Evolutionary conservation across 2,888 invertebrate species (phyloP).

Genomic region (Dryocosmus kuriphilus): DNA sequence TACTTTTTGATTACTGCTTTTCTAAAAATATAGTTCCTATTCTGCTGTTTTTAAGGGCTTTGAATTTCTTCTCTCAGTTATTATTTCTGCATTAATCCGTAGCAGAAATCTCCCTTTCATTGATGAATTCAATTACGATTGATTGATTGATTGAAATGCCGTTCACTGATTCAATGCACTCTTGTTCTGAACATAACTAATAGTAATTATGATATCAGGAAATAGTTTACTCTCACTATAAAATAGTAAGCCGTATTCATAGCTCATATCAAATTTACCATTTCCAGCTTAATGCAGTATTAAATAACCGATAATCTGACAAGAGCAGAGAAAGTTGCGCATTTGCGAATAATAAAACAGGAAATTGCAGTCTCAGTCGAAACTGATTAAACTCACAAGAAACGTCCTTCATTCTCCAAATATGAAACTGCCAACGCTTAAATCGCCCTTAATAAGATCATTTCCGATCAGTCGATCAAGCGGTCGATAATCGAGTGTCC

Average conservation of each 20-base stretch:
- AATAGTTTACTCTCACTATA: background rate
- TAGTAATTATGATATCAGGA: background rate
- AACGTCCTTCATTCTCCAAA: conserved; percentile 14
- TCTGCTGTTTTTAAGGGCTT: no score
- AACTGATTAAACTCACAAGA: conserved; percentile 11
- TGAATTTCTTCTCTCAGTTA: no score
- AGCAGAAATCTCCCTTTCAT: background rate
- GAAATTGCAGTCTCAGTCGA: conserved; percentile 19
- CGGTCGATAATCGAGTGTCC: conserved; percentile 27
- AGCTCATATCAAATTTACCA: conserved; percentile 13
- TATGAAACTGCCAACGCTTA: conserved; percentile 15
- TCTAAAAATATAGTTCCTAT: no score
- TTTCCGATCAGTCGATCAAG: conserved; percentile 13
- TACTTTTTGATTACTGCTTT: no score
- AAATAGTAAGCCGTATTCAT: conserved; percentile 15
- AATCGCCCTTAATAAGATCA: conserved; percentile 29
- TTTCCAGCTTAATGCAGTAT: conserved; percentile 8
- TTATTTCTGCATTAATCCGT: no score
- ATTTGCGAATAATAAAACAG: conserved; percentile 32
- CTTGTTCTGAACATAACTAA: background rate
- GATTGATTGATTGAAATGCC: background rate
- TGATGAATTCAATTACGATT: background rate
- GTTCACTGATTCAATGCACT: background rate
- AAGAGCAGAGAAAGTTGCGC: conserved; percentile 24
- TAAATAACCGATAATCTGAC: conserved; percentile 26